Conservation (phyloP, 2,113 vertebrate species). For the Zosterops japonicus region DNA sequence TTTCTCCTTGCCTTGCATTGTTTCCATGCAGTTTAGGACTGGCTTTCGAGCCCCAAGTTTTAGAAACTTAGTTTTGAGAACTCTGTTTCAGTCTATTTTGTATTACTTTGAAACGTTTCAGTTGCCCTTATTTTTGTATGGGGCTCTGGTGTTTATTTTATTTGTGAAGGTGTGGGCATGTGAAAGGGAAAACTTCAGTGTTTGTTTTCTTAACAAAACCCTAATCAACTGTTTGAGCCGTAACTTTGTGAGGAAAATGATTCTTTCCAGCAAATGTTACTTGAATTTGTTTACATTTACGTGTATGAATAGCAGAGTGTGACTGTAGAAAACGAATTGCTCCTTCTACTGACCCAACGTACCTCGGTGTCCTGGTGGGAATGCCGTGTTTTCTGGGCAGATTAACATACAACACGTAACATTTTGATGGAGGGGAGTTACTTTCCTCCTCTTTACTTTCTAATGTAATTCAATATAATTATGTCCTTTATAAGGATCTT, state of each 20-base stretch:
- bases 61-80: background rate
- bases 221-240: fast-evolving
- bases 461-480: background rate
- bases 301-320: background rate
- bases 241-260: background rate
- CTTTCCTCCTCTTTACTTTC: background rate
- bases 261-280: background rate
- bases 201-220: background rate
- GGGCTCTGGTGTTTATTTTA: background rate
- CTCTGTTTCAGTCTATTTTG: background rate
- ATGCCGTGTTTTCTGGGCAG: background rate
- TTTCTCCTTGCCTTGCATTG: fast-evolving
- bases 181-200: background rate
- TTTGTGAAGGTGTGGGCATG: fast-evolving
- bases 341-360: background rate
- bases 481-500: background rate
- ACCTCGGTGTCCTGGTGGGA: background rate
- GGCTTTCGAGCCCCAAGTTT: background rate
- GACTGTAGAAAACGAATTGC: background rate
- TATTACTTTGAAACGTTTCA: background rate
- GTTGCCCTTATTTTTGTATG: background rate
- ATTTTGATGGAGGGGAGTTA: background rate
- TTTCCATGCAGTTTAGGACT: background rate
- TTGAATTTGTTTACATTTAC: background rate
- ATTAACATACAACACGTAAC: background rate